phyloP scores from a whole-genome alignment of 2,888 invertebrate genomes.

The Abscondita cerata region DNA sequence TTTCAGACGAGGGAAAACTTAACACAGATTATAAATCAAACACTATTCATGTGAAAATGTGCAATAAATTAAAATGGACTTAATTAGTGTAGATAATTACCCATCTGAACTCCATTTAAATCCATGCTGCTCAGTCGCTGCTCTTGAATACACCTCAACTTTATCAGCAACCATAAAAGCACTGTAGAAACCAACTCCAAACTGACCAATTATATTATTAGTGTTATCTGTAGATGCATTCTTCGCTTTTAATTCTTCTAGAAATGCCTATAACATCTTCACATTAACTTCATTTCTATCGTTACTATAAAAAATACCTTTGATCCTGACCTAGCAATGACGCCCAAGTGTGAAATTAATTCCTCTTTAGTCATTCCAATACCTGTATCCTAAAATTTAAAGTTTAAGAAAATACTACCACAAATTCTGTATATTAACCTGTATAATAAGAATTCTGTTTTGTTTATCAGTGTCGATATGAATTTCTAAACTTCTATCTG shows the following conservation, averaged over 20 bases:
- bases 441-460: conserved; percentile 82
- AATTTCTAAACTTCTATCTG: conserved; percentile 81
- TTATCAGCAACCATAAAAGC: conserved; percentile 97
- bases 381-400: conserved; percentile 77
- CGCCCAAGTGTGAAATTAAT: conserved; percentile 88
- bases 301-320: conserved; percentile 65
- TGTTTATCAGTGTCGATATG: conserved; percentile 89
- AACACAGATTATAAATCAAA: too few relatives aligned
- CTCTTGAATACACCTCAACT: conserved; percentile 89
- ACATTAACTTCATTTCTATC: background rate
- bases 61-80: too few relatives aligned
- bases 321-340: conserved; percentile 95
- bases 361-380: conserved; percentile 96
- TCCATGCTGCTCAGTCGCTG: conserved; percentile 61
- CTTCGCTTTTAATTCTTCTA: conserved; percentile 81
- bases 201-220: conserved; percentile 92
- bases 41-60: too few relatives aligned
- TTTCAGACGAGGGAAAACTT: too few relatives aligned
- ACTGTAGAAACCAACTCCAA: conserved; percentile 98
- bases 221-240: conserved; percentile 65
- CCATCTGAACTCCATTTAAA: conserved; percentile 90
- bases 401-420: background rate
- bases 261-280: conserved; percentile 75
- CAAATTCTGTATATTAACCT: conserved; percentile 62
- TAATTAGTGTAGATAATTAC: conserved; percentile 61